Base-by-base conservation (phyloP, 2,888 invertebrate genomes). In the Epirrita christyi region DNA sequence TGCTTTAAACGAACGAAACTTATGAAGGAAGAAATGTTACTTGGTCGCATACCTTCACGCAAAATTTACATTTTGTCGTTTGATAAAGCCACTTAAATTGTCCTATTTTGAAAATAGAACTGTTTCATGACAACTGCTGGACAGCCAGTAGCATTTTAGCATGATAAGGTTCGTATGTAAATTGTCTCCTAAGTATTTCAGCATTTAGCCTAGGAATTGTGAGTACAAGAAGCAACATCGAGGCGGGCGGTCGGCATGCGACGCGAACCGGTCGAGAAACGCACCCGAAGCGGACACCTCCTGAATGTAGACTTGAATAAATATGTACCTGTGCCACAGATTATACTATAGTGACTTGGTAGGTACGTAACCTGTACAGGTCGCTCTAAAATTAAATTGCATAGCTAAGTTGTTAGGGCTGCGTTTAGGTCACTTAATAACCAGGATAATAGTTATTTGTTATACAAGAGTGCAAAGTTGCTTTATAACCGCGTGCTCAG, bases 221-320 rank as follows among this genome's bases (percentile, higher is more conserved):
- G 7, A 45, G 29, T 48, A 47, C 46, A 41, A 43, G 55, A 55
- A 54, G 55, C 55, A 43, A 42, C 37, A 44, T 42, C 61, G 59
- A 59, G 44, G 54, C 56, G 52, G 66, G 67, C 66, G 59, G 64
- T 69, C 66, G 78, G 75, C 73, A 78, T 76, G 77, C 67, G 70
- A 58, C 66, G 50, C 68, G 61, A 78, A 78, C 79, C 79, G 77
- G 78, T 78, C 69, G 58, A 46, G 46, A 54, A 60, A 59, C 59
- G 60, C 62, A 59, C 55, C 52, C 62, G 61, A 48, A 57, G 56
- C 54, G 36, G 40, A 61, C 64, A 59, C 59, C 66, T 56, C 55
- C 60, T 57, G 53, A 58, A 64, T 60, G 57, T 55, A 55, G 43
- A 55, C 53, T 53, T 49, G 46, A 49, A 36, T 65, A 63, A 60